Conservation (phyloP, 2,113 vertebrate species). For the Clarias macrocephalus region DNA sequence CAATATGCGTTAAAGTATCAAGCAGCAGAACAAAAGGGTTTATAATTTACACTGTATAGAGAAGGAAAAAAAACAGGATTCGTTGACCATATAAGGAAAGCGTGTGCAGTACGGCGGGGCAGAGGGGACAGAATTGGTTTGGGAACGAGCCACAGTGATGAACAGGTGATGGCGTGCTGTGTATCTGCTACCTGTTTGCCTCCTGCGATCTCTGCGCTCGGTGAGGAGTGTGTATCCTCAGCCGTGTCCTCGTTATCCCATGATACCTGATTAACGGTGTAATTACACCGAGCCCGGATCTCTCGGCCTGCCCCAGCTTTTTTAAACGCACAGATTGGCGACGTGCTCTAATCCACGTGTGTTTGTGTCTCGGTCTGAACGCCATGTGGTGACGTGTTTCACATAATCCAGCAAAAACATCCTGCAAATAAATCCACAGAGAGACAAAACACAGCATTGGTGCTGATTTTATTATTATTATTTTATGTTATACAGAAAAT, state of each 20-base stretch:
- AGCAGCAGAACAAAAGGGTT: background rate
- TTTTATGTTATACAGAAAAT: too few species aligned
- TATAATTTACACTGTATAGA: background rate
- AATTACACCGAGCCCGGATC: background rate
- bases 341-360: slow-evolving; percentile 9
- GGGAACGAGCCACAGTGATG: background rate
- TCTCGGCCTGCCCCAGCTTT: slow-evolving; percentile 3
- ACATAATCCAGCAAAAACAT: background rate
- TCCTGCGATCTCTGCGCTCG: background rate
- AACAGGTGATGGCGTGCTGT: background rate
- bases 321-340: slow-evolving; percentile 28
- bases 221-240: background rate
- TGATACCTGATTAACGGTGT: slow-evolving; percentile 29
- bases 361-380: background rate
- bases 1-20: background rate
- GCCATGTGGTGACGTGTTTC: background rate
- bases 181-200: background rate
- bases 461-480: too few species aligned
- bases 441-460: too few species aligned
- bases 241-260: background rate
- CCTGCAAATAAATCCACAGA: background rate
- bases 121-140: background rate
- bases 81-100: background rate
- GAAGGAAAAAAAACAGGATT: background rate
- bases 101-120: background rate